Percentiles rank a stretch among this genome's conserved stretches.
Conservation (phyloP, 2,888 invertebrate genomes). For the Xanthostigma xanthostigma region DNA sequence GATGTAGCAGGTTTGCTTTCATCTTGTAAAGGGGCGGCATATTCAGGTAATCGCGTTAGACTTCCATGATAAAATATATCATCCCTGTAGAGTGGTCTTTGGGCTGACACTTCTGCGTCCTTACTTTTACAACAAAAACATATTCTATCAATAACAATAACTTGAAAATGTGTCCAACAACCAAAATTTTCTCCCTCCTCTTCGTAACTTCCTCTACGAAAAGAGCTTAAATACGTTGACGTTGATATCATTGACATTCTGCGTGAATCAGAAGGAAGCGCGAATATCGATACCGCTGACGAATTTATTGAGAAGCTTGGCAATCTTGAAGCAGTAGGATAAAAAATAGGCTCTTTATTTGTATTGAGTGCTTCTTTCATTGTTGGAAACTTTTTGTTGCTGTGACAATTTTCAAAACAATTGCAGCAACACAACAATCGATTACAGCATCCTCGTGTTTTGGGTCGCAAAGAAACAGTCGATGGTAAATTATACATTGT, state of each 20-base stretch:
- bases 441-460: no score
- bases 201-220: constrained; percentile 3
- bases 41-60: constrained; percentile 37
- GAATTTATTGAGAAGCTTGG: no score
- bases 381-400: no score
- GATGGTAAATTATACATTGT: background rate
- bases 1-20: no score
- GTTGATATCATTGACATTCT: no score
- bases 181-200: constrained; percentile 7
- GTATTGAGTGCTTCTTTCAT: no score
- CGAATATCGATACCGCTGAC: no score
- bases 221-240: no score
- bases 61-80: constrained; percentile 58
- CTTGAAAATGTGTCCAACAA: background rate
- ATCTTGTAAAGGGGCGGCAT: constrained; percentile 23
- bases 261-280: no score
- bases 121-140: background rate
- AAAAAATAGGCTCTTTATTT: no score
- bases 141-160: constrained; percentile 9
- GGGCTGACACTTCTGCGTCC: background rate
- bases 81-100: constrained; percentile 44
- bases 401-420: constrained; percentile 1
- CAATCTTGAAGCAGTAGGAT: no score
- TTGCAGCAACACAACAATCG: background rate
- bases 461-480: no score